Conservation (phyloP, 1,140 invertebrate genomes). For the Philaenus spumarius region DNA sequence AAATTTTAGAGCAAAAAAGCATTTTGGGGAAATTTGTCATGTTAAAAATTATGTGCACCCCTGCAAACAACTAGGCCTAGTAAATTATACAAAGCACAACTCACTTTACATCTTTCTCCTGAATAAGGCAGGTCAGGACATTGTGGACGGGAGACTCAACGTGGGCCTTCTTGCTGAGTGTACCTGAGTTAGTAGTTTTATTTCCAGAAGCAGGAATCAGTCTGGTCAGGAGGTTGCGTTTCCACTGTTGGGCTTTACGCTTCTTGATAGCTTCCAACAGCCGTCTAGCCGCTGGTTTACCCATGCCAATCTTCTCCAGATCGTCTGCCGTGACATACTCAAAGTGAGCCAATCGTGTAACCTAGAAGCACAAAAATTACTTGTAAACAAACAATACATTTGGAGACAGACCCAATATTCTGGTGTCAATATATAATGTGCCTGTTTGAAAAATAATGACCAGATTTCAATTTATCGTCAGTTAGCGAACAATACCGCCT, state of each 20-base stretch:
- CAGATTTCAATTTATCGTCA: no score
- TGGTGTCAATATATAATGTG: no score
- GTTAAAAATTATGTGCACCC: no score
- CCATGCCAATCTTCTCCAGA: slow-evolving; percentile 89
- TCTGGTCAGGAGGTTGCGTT: slow-evolving; percentile 78
- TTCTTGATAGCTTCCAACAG: slow-evolving; percentile 90
- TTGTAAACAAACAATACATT: no score
- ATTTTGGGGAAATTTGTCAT: no score
- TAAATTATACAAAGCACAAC: no score
- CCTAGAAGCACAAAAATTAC: slow-evolving; percentile 41
- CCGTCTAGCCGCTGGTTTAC: slow-evolving; percentile 82
- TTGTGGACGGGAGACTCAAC: background rate
- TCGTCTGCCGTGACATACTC: slow-evolving; percentile 93
- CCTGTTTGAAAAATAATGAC: no score
- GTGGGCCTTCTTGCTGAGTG: background rate
- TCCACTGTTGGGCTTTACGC: slow-evolving; percentile 69
- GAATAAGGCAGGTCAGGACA: slow-evolving; percentile 76
- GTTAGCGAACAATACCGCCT: no score
- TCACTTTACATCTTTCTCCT: slow-evolving; percentile 69
- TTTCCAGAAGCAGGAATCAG: slow-evolving; percentile 55
- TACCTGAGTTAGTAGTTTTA: background rate
- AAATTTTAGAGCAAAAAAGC: no score
- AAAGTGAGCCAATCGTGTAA: slow-evolving; percentile 87
- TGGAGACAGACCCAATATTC: no score
- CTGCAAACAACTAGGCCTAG: no score